Evolutionary conservation across 1,140 invertebrate genomes (phyloP).

Genomic region (Riptortus pedestris): DNA sequence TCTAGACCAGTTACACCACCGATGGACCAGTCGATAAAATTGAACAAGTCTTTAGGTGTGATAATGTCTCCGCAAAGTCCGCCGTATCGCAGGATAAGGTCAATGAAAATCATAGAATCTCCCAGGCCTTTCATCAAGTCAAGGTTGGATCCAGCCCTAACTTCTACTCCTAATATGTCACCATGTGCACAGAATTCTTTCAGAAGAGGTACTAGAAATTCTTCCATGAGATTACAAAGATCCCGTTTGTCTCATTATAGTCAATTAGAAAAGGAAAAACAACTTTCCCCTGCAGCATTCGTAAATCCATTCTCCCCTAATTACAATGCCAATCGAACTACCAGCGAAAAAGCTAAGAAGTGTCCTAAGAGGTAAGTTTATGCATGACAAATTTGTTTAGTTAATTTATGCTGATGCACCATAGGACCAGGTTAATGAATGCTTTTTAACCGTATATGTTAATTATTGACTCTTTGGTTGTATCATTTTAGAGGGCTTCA

Average conservation of each 20-base stretch:
- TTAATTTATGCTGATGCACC: too few relatives aligned
- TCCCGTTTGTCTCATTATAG: neutral
- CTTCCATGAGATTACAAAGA: constrained; percentile 12
- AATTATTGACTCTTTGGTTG: too few relatives aligned
- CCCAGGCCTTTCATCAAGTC: constrained; percentile 11
- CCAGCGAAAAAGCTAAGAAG: constrained; percentile 14
- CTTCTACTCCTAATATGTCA: constrained; percentile 24
- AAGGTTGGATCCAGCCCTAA: constrained; percentile 7
- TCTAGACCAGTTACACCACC: constrained; percentile 26
- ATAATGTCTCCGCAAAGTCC: constrained; percentile 27
- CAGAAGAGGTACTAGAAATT: constrained; percentile 12
- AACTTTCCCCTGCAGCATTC: neutral
- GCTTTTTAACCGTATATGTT: neutral
- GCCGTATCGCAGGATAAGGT: constrained; percentile 24
- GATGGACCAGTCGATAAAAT: constrained; percentile 22
- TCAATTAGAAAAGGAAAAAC: constrained; percentile 19
- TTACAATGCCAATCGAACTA: neutral
- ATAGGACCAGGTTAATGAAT: too few relatives aligned
- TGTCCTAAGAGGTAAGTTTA: constrained; percentile 21
- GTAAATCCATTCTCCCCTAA: constrained; percentile 24
- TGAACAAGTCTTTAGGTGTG: constrained; percentile 25
- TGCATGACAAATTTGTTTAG: neutral
- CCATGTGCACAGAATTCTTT: constrained; percentile 14
- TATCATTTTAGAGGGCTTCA: constrained; percentile 4
- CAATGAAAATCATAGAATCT: constrained; percentile 24